Evolutionary conservation across 2,797 vertebrate genomes (phyloP), one percentile per base, ranked within the genome.

Genomic region (Tokudaia tokunoshimensis): DNA sequence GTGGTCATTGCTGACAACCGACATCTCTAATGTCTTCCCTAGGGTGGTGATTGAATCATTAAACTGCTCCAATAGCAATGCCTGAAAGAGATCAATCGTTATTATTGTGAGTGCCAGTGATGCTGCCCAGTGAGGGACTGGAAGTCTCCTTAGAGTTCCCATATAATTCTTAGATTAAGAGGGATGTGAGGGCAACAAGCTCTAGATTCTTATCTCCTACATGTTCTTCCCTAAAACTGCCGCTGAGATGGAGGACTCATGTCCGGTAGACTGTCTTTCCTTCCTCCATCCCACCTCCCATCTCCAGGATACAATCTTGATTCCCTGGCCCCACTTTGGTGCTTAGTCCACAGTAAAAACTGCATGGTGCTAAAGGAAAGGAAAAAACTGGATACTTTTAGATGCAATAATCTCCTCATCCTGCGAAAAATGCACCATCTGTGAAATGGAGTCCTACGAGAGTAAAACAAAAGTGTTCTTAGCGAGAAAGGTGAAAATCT

Each of bases 331-430:
- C n/a, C 81, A n/a, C n/a, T 81, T 1, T 75, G 57, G 78, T 91
- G 72, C 19, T 59, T 59, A 59, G 57, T 59, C 19, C 41, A 88
- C 91, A 59, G 44, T 55, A 3, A 63, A 72, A 96, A 26, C 47
- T 90, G 29, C 44, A 63, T 14, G 20, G 12, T 86, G 34, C n/a
- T 72, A 86, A 85, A 91, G 19, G 31, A 89, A 95, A 92, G 65
- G 57, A 78, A 78, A 63, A 88, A 6, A 85, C 17, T 37, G 34
- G 78, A 75, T 59, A 59, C 57, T 94, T 76, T 89, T 61, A 52
- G 67, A 65, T 88, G 19, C 59, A 37, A 74, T 91, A 70, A 88
- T 17, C 57, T 89, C 55, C 57, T 81, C 75, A 79, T 74, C 37
- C 37, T 83, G 47, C 74, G 14, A 15, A 57, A 57, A 57, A 57